These are phyloP conservation scores for Aepyceros melampus DNA, from an alignment of 2,113 vertebrate genomes.

Conservation along the genomic window DNA sequence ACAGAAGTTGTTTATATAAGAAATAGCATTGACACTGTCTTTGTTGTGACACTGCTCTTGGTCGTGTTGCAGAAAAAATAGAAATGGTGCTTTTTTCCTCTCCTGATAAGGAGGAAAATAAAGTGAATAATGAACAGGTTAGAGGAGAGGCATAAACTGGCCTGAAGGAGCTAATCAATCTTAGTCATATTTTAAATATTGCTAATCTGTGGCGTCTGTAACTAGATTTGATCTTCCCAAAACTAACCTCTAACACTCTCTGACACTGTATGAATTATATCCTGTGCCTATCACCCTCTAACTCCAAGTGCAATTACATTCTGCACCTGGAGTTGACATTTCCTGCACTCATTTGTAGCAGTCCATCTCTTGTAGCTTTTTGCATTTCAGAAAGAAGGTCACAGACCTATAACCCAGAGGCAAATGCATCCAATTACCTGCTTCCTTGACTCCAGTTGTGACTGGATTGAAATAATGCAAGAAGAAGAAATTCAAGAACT, in stretches of 20 bases:
- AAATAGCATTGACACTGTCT: background rate
- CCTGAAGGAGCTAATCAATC: background rate
- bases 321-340: background rate
- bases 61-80: background rate
- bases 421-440: background rate
- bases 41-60: background rate
- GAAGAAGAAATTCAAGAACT: background rate
- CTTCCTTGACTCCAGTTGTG: background rate
- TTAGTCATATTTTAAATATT: background rate
- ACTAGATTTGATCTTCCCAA: background rate
- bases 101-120: background rate
- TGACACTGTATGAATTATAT: background rate
- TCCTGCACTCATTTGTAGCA: background rate
- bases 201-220: background rate
- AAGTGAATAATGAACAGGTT: background rate
- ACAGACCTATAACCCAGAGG: background rate
- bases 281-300: background rate
- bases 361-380: background rate
- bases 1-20: background rate
- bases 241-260: background rate
- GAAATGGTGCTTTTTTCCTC: background rate
- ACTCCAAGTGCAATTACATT: background rate
- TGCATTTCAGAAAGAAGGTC: background rate
- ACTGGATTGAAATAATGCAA: background rate
- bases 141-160: background rate